phyloP scores from a whole-genome alignment of 1,140 invertebrate species.

The Orius laevigatus region DNA sequence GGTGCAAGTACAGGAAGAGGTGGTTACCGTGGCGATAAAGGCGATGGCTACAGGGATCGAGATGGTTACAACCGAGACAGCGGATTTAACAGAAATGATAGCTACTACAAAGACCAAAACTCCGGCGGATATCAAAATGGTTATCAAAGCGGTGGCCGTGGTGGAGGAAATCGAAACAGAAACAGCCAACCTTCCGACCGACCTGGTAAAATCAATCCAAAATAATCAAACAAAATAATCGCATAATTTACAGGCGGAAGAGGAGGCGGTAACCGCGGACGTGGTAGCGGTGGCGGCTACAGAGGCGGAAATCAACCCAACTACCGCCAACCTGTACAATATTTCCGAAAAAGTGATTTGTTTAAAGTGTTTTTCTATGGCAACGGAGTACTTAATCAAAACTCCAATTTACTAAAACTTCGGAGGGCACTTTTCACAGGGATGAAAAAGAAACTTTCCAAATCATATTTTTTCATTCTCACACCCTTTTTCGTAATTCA shows the following conservation, averaged over 20 bases:
- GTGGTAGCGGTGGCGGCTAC: conserved; percentile 7
- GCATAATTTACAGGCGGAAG: neutral
- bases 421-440: conserved; percentile 14
- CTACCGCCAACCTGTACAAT: neutral
- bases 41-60: neutral
- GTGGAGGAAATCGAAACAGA: neutral
- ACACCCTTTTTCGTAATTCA: too few relatives aligned
- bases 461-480: too few relatives aligned
- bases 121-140: conserved; percentile 12
- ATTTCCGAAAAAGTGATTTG: neutral
- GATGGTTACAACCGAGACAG: neutral
- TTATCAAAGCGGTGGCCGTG: conserved; percentile 4
- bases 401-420: neutral
- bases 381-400: neutral
- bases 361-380: neutral
- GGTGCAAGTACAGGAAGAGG: conserved; percentile 5
- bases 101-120: conserved; percentile 12
- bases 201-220: too few relatives aligned
- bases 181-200: too few relatives aligned
- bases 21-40: conserved; percentile 2
- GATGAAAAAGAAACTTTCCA: conserved; percentile 1
- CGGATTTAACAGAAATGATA: neutral
- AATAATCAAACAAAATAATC: too few relatives aligned
- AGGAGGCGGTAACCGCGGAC: neutral
- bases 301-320: conserved; percentile 3